phyloP scores from a whole-genome alignment of 2,888 invertebrate genomes.

The Margaritifera margaritifera region DNA sequence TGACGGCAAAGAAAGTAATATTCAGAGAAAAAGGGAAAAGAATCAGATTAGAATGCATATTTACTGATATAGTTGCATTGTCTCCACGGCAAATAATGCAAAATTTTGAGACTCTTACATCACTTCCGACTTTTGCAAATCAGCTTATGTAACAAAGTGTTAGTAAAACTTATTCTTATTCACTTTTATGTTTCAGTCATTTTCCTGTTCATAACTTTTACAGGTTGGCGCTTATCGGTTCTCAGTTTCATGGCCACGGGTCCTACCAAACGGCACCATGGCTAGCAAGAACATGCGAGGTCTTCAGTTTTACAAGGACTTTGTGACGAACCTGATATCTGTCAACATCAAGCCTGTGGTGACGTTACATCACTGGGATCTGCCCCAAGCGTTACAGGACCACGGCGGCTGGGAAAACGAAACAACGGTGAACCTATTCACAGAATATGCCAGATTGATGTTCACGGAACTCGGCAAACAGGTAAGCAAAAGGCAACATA shows the following conservation, averaged over 20 bases:
- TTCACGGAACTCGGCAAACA: conserved; percentile 68
- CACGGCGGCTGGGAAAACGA: conserved; percentile 72
- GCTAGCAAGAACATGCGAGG: conserved; percentile 78
- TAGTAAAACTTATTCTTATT: too few relatives aligned
- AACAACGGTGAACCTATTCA: conserved; percentile 60
- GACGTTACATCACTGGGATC: conserved; percentile 75
- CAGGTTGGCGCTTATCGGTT: conserved; percentile 63
- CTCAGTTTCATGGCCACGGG: conserved; percentile 81
- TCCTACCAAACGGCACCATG: conserved; percentile 77
- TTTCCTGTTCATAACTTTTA: neutral
- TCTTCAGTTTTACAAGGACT: conserved; percentile 83
- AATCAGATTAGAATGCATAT: too few relatives aligned
- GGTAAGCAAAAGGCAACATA: conserved; percentile 40
- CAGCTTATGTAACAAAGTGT: too few relatives aligned
- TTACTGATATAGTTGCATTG: too few relatives aligned
- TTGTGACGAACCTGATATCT: conserved; percentile 81
- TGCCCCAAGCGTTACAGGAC: conserved; percentile 70
- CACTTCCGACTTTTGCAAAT: too few relatives aligned
- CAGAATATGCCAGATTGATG: conserved; percentile 68
- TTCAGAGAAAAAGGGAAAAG: too few relatives aligned
- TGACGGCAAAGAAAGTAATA: too few relatives aligned
- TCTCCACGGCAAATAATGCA: too few relatives aligned
- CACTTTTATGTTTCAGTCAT: too few relatives aligned
- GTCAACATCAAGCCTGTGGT: conserved; percentile 77
- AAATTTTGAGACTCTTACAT: too few relatives aligned